A percentile compares a stretch with the other conserved stretches of the same genome.
These are phyloP conservation scores for Aurelia coerulea DNA, from an alignment of 30 jellyfish, hydroid and myxozoan species.

Conservation along the genomic window DNA sequence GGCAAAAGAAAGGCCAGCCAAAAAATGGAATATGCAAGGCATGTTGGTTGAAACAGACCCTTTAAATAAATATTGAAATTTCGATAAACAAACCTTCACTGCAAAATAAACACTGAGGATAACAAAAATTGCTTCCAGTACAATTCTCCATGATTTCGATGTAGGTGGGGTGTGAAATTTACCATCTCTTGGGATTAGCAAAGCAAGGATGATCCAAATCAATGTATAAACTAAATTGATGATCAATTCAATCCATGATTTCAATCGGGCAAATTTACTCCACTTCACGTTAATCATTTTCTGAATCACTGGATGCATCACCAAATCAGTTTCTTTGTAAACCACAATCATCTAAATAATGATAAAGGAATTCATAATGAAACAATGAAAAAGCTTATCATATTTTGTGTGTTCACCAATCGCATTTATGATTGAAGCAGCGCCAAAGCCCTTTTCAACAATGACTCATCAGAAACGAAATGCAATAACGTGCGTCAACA, in stretches of 20 bases:
- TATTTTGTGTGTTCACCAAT: not conserved
- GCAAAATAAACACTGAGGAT: constrained; percentile 70
- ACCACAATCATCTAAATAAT: constrained; percentile 73
- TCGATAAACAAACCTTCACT: constrained; percentile 54
- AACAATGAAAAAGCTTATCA: not conserved
- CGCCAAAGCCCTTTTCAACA: too few species aligned
- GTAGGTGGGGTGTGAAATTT: constrained; percentile 66
- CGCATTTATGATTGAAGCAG: too few species aligned
- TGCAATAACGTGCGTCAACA: too few species aligned
- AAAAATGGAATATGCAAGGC: too few species aligned
- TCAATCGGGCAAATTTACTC: constrained; percentile 72
- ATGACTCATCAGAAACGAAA: too few species aligned
- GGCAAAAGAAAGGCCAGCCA: too few species aligned
- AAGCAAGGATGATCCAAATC: constrained; percentile 76
- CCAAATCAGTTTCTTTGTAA: constrained; percentile 68
- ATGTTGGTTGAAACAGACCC: too few species aligned
- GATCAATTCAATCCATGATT: constrained; percentile 53
- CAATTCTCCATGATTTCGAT: constrained; percentile 80
- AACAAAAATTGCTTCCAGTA: constrained; percentile 72
- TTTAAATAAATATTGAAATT: too few species aligned
- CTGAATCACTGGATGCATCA: constrained; percentile 90
- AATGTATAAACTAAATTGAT: constrained; percentile 56
- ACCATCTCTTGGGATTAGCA: constrained; percentile 68
- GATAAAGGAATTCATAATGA: not conserved
- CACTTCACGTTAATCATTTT: constrained; percentile 81